Evolutionary conservation across 2,113 vertebrate genomes (phyloP).

Genomic region (Tenebrosternarchus preto): DNA sequence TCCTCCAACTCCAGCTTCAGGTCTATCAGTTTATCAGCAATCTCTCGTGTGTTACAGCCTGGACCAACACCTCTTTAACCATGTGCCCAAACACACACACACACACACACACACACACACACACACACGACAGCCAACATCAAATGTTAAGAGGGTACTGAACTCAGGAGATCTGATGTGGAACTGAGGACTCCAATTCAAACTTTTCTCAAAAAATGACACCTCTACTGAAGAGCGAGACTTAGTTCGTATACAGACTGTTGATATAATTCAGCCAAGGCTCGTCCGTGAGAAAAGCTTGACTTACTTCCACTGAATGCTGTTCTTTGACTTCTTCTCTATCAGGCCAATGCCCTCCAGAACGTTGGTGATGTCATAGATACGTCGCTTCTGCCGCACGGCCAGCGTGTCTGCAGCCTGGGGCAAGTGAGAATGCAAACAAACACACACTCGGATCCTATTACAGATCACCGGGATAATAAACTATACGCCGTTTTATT

Average conservation of each 20-base stretch:
- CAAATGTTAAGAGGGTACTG: not conserved
- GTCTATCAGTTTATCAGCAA: conserved; percentile 95
- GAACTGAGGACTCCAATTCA: too few species aligned
- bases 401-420: conserved; percentile 96
- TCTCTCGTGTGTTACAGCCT: conserved; percentile 97
- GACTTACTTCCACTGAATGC: conserved; percentile 99
- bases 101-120: conserved; percentile 37
- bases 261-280: too few species aligned
- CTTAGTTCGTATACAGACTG: too few species aligned
- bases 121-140: conserved; percentile 16
- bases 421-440: not conserved
- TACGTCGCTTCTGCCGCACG: conserved; percentile 94
- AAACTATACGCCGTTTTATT: not conserved
- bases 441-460: not conserved
- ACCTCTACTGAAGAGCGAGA: too few species aligned
- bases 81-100: conserved; percentile 22
- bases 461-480: not conserved
- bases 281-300: not conserved
- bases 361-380: conserved; percentile 98
- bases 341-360: conserved; percentile 97
- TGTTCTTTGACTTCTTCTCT: conserved; percentile 99
- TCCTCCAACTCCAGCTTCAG: conserved; percentile 96
- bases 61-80: conserved; percentile 90
- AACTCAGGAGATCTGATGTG: too few species aligned
- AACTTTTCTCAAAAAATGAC: too few species aligned